Percentiles rank a stretch among this genome's conserved stretches.
phyloP scores from a whole-genome alignment of 2,113 vertebrate species.

The Mirounga angustirostris region DNA sequence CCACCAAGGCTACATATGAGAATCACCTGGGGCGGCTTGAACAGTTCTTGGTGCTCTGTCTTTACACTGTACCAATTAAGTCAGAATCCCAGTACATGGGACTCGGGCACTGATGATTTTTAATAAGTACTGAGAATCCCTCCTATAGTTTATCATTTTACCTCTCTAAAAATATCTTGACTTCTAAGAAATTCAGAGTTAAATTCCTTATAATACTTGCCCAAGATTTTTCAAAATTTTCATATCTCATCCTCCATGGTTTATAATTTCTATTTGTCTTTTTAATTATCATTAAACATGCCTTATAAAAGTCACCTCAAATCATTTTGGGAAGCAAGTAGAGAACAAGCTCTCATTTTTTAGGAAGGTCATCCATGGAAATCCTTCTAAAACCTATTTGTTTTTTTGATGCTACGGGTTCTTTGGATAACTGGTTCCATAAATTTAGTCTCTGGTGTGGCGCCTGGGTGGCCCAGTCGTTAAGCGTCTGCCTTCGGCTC shows the following conservation, averaged over 20 bases:
- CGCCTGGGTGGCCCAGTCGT: no score
- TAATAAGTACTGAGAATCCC: background rate
- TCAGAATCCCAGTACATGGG: background rate
- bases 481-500: no score
- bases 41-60: background rate
- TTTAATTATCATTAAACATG: background rate
- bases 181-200: background rate
- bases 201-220: background rate
- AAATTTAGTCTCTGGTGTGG: background rate
- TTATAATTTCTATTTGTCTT: slow-evolving; percentile 1
- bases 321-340: background rate
- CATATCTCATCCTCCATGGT: background rate
- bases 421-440: background rate
- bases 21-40: background rate
- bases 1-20: no score
- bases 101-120: background rate
- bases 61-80: background rate
- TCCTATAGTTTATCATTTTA: background rate
- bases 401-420: background rate
- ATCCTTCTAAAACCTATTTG: background rate
- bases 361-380: background rate
- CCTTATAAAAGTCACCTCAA: background rate
- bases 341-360: background rate
- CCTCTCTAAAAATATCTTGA: background rate
- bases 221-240: background rate